A percentile compares a stretch with the other conserved stretches of the same genome.
phyloP scores from a whole-genome alignment of 1,140 invertebrate genomes.

The Druon quercuslanigerum region DNA sequence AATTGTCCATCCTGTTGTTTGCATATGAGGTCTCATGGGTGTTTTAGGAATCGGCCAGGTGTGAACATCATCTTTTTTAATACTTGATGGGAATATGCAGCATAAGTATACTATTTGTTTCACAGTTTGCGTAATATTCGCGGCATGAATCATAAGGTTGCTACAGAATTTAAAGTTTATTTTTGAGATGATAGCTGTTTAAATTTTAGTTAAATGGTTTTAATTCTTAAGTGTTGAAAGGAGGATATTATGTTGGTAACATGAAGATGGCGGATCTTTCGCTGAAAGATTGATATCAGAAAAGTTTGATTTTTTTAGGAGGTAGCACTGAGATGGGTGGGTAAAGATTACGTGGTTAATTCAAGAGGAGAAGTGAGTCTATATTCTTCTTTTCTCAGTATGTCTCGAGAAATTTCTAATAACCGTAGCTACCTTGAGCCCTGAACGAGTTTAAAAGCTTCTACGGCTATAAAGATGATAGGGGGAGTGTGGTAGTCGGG shows the following conservation, averaged over 20 bases:
- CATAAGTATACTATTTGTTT: background rate
- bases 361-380: background rate
- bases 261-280: no score
- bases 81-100: background rate
- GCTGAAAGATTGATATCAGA: no score
- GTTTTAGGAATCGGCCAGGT: background rate
- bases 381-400: constrained; percentile 25
- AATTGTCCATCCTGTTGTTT: constrained; percentile 8
- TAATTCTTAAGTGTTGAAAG: no score
- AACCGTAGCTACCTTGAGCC: constrained; percentile 30
- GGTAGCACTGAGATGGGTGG: background rate
- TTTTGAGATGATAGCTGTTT: no score
- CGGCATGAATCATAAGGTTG: background rate
- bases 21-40: constrained; percentile 3
- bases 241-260: no score
- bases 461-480: constrained; percentile 29
- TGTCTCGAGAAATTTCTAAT: constrained; percentile 28
- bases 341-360: background rate
- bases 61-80: constrained; percentile 1
- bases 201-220: no score
- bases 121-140: background rate
- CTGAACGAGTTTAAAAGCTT: constrained; percentile 30
- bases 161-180: no score
- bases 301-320: no score
- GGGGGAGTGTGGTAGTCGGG: constrained; percentile 18